These are phyloP conservation scores for Halcyon senegalensis DNA, from an alignment of 2,113 vertebrate genomes.

Conservation along the genomic window DNA sequence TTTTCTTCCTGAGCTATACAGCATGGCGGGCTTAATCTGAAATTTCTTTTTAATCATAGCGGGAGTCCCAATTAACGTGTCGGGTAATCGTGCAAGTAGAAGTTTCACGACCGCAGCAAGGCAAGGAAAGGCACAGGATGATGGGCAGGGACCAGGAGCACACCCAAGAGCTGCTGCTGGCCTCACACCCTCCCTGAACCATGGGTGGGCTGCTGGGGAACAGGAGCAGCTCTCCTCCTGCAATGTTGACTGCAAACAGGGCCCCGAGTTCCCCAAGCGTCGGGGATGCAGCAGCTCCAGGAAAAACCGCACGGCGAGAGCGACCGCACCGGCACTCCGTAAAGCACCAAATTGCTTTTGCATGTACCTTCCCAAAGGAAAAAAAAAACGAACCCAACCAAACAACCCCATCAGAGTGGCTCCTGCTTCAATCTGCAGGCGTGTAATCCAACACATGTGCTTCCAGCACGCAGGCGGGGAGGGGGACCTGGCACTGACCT, in stretches of 20 bases:
- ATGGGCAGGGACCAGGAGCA: not conserved
- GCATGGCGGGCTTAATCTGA: conserved; percentile 77
- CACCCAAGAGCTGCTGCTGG: accelerated
- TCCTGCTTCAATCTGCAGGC: conserved; percentile 37
- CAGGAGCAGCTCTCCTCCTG: accelerated
- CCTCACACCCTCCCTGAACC: not conserved
- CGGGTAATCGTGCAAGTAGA: conserved; percentile 77
- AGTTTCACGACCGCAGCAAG: conserved; percentile 41
- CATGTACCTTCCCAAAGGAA: not conserved
- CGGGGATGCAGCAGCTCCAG: not conserved
- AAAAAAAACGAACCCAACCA: not conserved
- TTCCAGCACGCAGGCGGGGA: conserved; percentile 7
- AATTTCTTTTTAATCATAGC: conserved; percentile 86
- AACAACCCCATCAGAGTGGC: not conserved
- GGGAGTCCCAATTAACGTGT: conserved; percentile 81
- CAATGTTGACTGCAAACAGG: not conserved
- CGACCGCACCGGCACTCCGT: not conserved
- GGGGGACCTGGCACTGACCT: conserved; percentile 73
- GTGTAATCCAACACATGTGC: conserved; percentile 52
- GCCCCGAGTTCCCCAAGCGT: not conserved
- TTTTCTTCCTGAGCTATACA: conserved; percentile 75
- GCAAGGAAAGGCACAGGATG: conserved; percentile 9
- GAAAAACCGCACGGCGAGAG: not conserved
- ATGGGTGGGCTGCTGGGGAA: not conserved
- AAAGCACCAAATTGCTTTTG: not conserved